Conservation (phyloP, 1,140 invertebrate species). For the Aradophagus sp. region DNA sequence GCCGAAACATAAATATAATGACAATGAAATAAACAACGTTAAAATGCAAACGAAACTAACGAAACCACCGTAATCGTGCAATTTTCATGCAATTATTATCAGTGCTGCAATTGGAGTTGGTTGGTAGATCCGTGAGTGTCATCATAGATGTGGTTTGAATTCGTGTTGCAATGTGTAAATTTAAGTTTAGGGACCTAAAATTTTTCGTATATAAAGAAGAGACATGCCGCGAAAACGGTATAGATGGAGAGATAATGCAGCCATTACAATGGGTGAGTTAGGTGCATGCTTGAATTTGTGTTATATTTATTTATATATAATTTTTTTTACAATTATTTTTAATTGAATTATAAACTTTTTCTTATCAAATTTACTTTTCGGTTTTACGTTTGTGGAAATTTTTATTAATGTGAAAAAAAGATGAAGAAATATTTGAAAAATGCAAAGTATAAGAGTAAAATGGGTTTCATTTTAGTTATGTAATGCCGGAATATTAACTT, state of each 20-base stretch:
- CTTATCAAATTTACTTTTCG: no score
- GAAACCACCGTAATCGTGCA: conserved; percentile 15
- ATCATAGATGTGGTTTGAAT: conserved; percentile 43
- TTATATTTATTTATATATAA: no score
- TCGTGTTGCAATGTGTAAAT: conserved; percentile 34
- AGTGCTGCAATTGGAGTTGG: conserved; percentile 33
- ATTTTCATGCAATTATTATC: conserved; percentile 33
- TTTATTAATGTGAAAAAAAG: no score
- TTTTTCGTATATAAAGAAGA: conserved; percentile 42
- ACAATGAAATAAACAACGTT: conserved; percentile 37
- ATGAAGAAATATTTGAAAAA: no score
- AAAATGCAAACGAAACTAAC: conserved; percentile 28
- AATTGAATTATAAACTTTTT: no score
- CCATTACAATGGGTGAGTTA: conserved; percentile 39
- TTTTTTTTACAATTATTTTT: no score
- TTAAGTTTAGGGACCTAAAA: conserved; percentile 32
- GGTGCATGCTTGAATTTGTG: no score
- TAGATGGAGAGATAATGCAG: conserved; percentile 36
- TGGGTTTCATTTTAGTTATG: no score
- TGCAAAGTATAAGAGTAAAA: no score
- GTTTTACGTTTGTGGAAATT: no score
- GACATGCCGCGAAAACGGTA: conserved; percentile 15
- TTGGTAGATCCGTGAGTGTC: conserved; percentile 33
- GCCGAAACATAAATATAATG: no score
- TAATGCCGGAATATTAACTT: no score